Evolutionary conservation across 2,797 vertebrate genomes (phyloP).

Genomic region (Trichosurus vulpecula): DNA sequence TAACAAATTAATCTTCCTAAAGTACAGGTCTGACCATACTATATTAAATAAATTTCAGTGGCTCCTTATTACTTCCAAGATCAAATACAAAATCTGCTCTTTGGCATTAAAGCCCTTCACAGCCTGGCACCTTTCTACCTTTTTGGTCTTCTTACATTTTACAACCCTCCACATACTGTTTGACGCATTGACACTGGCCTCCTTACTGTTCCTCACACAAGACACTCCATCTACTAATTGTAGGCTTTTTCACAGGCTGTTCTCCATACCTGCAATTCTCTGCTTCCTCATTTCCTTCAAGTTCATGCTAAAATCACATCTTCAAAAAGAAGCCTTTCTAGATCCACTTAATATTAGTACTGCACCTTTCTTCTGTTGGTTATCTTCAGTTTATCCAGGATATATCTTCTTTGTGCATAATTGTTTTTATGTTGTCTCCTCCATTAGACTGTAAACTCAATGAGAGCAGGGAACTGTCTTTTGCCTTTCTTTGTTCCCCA

Average conservation of each 20-base stretch:
- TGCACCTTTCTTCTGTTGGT: too few relatives aligned
- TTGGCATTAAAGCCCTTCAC: background rate
- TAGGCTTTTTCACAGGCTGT: background rate
- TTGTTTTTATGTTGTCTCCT: too few relatives aligned
- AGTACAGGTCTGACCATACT: background rate
- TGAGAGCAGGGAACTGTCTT: too few relatives aligned
- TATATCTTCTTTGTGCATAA: too few relatives aligned
- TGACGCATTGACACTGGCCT: background rate
- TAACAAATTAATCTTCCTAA: background rate
- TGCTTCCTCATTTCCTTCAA: too few relatives aligned
- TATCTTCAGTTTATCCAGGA: too few relatives aligned
- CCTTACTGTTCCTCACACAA: background rate
- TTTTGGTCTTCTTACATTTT: background rate
- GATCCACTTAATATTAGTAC: too few relatives aligned
- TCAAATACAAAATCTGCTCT: background rate
- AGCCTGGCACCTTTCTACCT: background rate
- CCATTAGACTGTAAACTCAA: too few relatives aligned
- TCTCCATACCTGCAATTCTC: background rate
- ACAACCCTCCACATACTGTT: background rate
- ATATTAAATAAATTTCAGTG: background rate
- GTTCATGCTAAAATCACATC: too few relatives aligned
- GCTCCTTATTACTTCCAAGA: background rate
- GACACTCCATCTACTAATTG: background rate
- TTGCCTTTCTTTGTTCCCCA: too few relatives aligned
- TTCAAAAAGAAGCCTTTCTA: too few relatives aligned